These are phyloP conservation scores for Arrhopalites spinosus DNA, from an alignment of 2,888 invertebrate species.

Conservation along the genomic window DNA sequence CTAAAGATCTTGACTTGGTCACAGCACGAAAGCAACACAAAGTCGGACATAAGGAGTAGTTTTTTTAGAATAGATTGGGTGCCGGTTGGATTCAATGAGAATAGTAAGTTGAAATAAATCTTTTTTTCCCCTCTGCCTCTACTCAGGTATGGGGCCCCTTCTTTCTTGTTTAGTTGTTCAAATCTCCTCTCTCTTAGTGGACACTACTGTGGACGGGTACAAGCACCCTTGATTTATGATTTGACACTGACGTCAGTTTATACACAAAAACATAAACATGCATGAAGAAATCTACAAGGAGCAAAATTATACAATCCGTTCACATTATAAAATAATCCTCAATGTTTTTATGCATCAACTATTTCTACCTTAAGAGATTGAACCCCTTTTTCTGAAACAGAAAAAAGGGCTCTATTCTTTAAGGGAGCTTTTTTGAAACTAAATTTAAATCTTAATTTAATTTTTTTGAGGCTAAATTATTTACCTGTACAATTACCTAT, in stretches of 20 bases:
- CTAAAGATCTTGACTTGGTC: conserved; percentile 6
- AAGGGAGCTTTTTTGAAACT: too few species aligned
- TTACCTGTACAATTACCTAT: too few species aligned
- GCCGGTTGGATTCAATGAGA: conserved; percentile 28
- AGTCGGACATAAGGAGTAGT: conserved; percentile 9
- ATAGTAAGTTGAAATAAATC: conserved; percentile 36
- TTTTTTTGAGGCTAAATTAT: too few species aligned
- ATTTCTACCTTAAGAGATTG: neutral
- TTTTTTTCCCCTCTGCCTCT: conserved; percentile 32
- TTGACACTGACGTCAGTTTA: conserved; percentile 38
- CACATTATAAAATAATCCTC: neutral
- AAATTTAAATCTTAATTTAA: too few species aligned
- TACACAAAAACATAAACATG: conserved; percentile 16
- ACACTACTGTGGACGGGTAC: conserved; percentile 29
- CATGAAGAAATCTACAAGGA: conserved; percentile 18
- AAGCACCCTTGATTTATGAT: conserved; percentile 37
- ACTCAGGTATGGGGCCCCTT: conserved; percentile 35
- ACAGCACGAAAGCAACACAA: conserved; percentile 13
- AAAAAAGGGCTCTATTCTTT: too few species aligned
- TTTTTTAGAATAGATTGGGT: conserved; percentile 32
- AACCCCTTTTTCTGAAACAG: too few species aligned
- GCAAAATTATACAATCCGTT: neutral
- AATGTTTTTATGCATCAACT: too few species aligned
- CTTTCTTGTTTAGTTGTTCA: too few species aligned
- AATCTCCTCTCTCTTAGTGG: conserved; percentile 8